Percentiles rank a stretch among this genome's conserved stretches.
These are phyloP conservation scores for Phorcus lineatus DNA, from an alignment of 2,888 invertebrate species.

Conservation along the genomic window DNA sequence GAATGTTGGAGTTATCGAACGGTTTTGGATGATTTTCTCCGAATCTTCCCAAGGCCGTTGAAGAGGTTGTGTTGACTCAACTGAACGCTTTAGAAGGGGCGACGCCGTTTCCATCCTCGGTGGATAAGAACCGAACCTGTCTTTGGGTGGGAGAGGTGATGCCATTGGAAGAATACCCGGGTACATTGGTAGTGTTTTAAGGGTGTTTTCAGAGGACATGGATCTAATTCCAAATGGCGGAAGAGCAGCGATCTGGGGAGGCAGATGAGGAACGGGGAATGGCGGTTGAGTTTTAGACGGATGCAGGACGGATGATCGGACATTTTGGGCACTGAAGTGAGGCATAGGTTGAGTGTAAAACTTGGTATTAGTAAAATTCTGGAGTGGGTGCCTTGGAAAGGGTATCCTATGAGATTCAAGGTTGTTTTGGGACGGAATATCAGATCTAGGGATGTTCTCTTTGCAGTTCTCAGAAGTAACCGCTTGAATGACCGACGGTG, in stretches of 20 bases:
- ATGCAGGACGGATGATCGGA: background rate
- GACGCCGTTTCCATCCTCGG: too few relatives aligned
- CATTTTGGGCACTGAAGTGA: background rate
- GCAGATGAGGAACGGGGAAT: background rate
- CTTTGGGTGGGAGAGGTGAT: too few relatives aligned
- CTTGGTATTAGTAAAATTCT: slow-evolving; percentile 19
- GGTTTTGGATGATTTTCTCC: background rate
- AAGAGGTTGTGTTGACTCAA: background rate
- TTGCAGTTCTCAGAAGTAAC: background rate
- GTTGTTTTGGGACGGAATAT: background rate
- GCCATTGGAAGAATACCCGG: too few relatives aligned
- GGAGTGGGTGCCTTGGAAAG: background rate
- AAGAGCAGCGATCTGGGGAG: background rate
- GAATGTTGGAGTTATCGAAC: background rate
- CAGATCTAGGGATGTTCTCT: background rate
- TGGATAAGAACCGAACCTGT: too few relatives aligned
- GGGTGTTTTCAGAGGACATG: too few relatives aligned
- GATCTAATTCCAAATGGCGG: background rate
- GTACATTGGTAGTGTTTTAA: too few relatives aligned
- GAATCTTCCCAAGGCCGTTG: slow-evolving; percentile 7
- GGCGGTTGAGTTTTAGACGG: background rate
- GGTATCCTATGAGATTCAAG: background rate
- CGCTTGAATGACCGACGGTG: too few relatives aligned
- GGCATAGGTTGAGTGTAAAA: background rate
- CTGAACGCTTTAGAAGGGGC: too few relatives aligned